These are phyloP conservation scores for Hylyphantes graminicola DNA, from an alignment of 1,140 invertebrate genomes.

Conservation along the genomic window DNA sequence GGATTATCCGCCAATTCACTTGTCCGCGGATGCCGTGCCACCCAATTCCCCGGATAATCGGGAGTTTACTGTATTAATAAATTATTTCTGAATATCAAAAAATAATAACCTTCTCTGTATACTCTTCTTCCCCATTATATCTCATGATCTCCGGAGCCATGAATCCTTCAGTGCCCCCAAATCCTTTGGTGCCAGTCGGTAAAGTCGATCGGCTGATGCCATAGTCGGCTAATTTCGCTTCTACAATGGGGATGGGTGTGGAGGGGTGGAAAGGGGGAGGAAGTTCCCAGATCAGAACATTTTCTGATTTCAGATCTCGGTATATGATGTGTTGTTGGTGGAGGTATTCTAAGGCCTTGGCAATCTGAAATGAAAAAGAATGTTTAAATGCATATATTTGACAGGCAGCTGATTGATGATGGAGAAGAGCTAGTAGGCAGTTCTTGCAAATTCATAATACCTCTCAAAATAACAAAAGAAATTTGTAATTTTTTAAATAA, in stretches of 20 bases:
- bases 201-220: conserved; percentile 90
- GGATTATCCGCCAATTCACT: background rate
- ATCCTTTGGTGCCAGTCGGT: conserved; percentile 94
- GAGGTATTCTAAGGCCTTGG: conserved; percentile 94
- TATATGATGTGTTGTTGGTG: conserved; percentile 96
- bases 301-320: conserved; percentile 96
- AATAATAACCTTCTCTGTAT: conserved; percentile 88
- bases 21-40: background rate
- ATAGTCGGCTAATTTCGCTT: conserved; percentile 96
- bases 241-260: conserved; percentile 70
- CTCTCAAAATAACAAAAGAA: background rate
- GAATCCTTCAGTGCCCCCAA: conserved; percentile 96
- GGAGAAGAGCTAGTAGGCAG: background rate
- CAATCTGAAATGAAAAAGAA: conserved; percentile 72
- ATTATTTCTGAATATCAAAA: background rate
- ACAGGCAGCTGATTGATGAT: background rate
- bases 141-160: conserved; percentile 99
- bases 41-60: background rate
- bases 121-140: conserved; percentile 98
- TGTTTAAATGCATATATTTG: background rate
- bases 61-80: background rate
- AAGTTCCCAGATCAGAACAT: conserved; percentile 96
- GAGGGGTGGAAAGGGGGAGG: conserved; percentile 75
- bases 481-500: background rate
- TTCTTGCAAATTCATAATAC: too few species aligned